These are phyloP conservation scores for Rhyacophila brunnea DNA, from an alignment of 1,140 invertebrate species.

Conservation along the genomic window DNA sequence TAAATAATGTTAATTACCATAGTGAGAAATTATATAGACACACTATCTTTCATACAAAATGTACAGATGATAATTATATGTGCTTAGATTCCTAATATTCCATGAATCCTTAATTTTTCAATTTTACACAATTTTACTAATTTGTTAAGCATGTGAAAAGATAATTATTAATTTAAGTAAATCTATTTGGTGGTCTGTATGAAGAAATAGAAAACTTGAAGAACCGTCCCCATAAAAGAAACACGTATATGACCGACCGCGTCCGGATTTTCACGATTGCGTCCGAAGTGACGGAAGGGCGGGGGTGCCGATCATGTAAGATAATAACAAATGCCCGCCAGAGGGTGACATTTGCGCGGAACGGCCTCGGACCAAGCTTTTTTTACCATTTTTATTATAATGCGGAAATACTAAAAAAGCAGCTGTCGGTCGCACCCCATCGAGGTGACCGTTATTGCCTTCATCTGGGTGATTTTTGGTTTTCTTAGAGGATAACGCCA, in stretches of 20 bases:
- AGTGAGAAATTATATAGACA: too few species aligned
- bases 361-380: slow-evolving; percentile 31
- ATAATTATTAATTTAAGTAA: too few species aligned
- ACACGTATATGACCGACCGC: too few species aligned
- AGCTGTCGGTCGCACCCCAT: slow-evolving; percentile 30
- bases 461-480: slow-evolving; percentile 29
- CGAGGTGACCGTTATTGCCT: slow-evolving; percentile 32
- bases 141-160: too few species aligned
- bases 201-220: background rate
- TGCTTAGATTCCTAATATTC: too few species aligned
- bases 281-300: background rate
- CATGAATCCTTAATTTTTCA: too few species aligned
- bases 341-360: slow-evolving; percentile 33
- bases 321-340: slow-evolving; percentile 35
- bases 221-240: background rate
- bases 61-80: too few species aligned
- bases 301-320: slow-evolving; percentile 24
- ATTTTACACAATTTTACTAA: too few species aligned
- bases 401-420: slow-evolving; percentile 36
- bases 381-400: slow-evolving; percentile 37
- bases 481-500: slow-evolving; percentile 20
- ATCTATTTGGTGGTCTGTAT: too few species aligned
- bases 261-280: background rate
- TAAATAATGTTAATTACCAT: too few species aligned
- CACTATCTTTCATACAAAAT: too few species aligned